Base-by-base conservation (phyloP, 1,140 invertebrate species). In the Bilobella aurantiaca region DNA sequence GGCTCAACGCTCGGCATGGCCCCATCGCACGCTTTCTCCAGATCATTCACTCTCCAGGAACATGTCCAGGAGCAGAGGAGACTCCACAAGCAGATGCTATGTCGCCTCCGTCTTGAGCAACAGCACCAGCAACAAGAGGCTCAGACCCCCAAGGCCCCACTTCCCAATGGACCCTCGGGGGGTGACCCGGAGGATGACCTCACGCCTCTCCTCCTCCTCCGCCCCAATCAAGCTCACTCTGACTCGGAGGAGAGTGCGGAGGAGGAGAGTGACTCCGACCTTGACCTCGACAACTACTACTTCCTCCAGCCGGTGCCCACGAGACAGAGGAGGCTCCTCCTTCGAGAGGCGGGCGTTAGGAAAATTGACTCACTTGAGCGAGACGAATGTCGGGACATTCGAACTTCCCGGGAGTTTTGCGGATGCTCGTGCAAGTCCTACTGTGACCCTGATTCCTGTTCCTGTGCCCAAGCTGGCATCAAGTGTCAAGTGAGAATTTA, bases 1-100 rank as follows among this genome's bases (percentile, higher is more conserved):
- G 94, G 94, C 29, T 95, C 92, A 37, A 97, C 94, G 12, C 81
- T 97, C 61, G 95, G 94, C n/a, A 98, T 98, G 95, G 87, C 87
- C 60, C 84, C 86, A 65, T 83, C 85, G 64, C 95, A 98, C 75
- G 84, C 84, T 5, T 85, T 90, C 74, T 82, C 84, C 47, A 84
- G 88, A 74, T 83, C 86, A 61, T 90, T 89, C 75, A 84, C 89
- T 12, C 74, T 96, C 63, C 76, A 84, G 3, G 87, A 96, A 77
- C 92, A 96, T 78, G 88, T 89, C 0, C 81, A 87, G 12, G 91
- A 96, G 78, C 88, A 94, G 77, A 83, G 90, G 59, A 79, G 89
- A 69, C 79, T 91, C 8, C 93, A 96, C 78, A 83, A 89, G 32
- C 86, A 89, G 68, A 84, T 92, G 68, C 77, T 93, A 31, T 84